These are phyloP conservation scores for Rhinoptilus africanus DNA, from an alignment of 2,113 vertebrate genomes.

Conservation along the genomic window DNA sequence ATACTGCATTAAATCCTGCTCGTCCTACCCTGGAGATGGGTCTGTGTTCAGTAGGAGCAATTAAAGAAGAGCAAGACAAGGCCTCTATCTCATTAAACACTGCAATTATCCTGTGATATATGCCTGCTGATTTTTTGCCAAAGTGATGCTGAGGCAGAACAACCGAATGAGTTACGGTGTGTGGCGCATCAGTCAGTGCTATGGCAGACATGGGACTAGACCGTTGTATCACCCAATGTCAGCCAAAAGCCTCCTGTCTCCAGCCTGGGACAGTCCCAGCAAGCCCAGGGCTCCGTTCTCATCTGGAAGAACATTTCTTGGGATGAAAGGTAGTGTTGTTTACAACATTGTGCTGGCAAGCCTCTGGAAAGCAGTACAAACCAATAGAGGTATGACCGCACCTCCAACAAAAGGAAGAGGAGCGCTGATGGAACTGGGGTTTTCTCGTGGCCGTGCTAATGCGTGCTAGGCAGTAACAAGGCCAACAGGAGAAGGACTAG, in stretches of 20 bases:
- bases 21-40: not conserved
- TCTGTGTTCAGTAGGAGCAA: not conserved
- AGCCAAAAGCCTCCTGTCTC: not conserved
- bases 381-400: not conserved
- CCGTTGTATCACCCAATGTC: not conserved
- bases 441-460: not conserved
- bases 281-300: not conserved
- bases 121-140: not conserved
- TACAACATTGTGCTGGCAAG: not conserved
- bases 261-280: not conserved
- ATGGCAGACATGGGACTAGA: not conserved
- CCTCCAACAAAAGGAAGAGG: not conserved
- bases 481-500: not conserved
- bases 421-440: not conserved
- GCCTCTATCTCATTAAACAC: not conserved
- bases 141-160: not conserved
- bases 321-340: not conserved
- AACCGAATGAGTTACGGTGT: not conserved
- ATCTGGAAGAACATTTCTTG: not conserved
- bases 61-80: not conserved
- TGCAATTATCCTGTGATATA: not conserved
- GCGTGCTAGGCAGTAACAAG: not conserved
- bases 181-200: accelerated
- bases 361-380: not conserved
- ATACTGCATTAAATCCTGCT: not conserved